phyloP scores from a whole-genome alignment of 2,797 vertebrate species.

The Myiotriccus ornatus region DNA sequence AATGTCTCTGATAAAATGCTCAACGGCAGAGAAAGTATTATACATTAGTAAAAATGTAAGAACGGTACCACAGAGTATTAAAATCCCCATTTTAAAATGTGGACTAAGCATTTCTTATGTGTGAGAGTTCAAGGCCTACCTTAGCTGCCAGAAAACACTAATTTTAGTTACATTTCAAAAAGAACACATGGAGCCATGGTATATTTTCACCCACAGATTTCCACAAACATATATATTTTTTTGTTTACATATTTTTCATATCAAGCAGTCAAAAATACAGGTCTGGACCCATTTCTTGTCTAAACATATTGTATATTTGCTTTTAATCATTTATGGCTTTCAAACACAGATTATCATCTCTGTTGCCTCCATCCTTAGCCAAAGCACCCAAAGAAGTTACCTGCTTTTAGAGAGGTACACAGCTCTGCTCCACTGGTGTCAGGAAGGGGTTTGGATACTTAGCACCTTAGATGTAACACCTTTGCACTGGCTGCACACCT shows the following conservation, averaged over 20 bases:
- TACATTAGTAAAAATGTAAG: not conserved
- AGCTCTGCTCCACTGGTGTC: not conserved
- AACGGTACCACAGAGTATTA: not conserved
- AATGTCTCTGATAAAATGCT: not conserved
- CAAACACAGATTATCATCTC: not conserved
- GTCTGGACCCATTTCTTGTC: not conserved
- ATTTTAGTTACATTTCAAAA: not conserved
- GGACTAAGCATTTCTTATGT: conserved; percentile 6
- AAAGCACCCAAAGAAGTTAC: not conserved
- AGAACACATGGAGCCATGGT: not conserved
- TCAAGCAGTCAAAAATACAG: not conserved
- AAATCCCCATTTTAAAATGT: not conserved
- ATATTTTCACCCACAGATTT: not conserved
- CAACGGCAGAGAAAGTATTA: not conserved
- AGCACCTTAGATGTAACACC: not conserved
- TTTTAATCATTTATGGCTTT: not conserved
- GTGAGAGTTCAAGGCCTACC: not conserved
- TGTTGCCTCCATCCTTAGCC: not conserved
- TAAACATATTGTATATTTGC: not conserved
- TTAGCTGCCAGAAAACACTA: conserved; percentile 10
- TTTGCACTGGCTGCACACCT: not conserved
- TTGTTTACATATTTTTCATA: not conserved
- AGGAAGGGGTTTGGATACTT: not conserved
- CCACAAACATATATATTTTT: not conserved
- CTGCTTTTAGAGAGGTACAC: not conserved